phyloP scores from a whole-genome alignment of 2,797 vertebrate genomes.

The Anolis apletophallus region DNA sequence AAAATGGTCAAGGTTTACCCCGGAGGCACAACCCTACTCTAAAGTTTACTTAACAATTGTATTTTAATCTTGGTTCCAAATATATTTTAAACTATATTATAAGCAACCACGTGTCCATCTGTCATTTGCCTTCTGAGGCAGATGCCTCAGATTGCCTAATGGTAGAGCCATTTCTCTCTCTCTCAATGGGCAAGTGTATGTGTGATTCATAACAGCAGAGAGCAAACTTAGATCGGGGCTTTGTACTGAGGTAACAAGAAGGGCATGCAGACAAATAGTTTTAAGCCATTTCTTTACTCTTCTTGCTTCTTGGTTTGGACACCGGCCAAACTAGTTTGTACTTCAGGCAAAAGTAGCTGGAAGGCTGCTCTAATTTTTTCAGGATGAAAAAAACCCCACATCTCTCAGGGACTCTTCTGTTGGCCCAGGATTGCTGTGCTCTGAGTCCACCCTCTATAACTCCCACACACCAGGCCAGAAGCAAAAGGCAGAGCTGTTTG shows the following conservation, averaged over 20 bases:
- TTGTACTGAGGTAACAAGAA: neutral
- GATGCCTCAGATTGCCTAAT: neutral
- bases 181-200: fast-evolving
- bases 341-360: neutral
- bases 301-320: neutral
- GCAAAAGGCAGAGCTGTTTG: neutral
- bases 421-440: neutral
- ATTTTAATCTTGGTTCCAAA: no score
- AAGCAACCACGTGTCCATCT: no score
- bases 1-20: no score
- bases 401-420: fast-evolving
- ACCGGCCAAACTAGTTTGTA: neutral
- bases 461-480: neutral
- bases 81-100: no score
- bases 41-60: no score
- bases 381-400: neutral
- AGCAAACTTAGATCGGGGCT: neutral
- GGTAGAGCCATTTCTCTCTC: neutral
- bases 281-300: neutral
- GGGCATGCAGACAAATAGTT: neutral
- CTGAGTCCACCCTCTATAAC: neutral
- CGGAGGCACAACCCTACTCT: no score
- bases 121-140: neutral
- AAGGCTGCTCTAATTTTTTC: neutral
- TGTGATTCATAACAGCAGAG: fast-evolving